Percentiles rank a stretch among this genome's conserved stretches.
These are phyloP conservation scores for Dromococcyx pavoninus DNA, from an alignment of 2,797 vertebrate species.

Conservation along the genomic window DNA sequence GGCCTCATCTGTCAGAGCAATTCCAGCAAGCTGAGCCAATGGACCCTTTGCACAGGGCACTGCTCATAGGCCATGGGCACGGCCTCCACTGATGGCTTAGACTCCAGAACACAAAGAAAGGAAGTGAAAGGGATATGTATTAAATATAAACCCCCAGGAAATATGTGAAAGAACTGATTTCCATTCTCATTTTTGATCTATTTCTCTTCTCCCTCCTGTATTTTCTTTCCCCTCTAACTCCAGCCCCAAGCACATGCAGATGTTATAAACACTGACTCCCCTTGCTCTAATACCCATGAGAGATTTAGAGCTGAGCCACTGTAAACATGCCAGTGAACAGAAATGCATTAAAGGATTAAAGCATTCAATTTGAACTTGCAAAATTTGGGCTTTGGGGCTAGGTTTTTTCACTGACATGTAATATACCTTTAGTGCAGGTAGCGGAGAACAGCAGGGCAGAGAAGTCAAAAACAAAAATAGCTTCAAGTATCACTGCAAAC, in stretches of 20 bases:
- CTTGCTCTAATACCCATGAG: neutral
- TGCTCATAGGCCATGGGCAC: neutral
- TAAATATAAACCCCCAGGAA: neutral
- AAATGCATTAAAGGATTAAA: conserved; percentile 49
- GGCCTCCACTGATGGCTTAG: neutral
- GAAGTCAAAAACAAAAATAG: conserved; percentile 38
- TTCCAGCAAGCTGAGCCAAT: neutral
- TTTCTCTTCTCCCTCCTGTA: neutral
- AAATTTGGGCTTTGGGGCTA: conserved; percentile 23
- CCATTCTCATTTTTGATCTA: neutral
- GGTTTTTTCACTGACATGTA: neutral
- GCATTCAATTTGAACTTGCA: conserved; percentile 10
- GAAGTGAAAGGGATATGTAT: neutral
- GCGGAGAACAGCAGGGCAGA: conserved; percentile 6
- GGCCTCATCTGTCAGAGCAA: neutral
- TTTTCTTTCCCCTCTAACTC: neutral
- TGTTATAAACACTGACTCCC: conserved; percentile 4
- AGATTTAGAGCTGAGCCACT: conserved; percentile 13
- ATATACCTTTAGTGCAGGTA: neutral
- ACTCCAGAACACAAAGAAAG: neutral
- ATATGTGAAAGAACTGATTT: neutral
- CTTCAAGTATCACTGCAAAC: conserved; percentile 39
- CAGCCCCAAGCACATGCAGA: conserved; percentile 3
- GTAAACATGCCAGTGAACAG: conserved; percentile 43
- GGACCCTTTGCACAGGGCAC: neutral